Conservation (phyloP, 2,113 vertebrate species). For the Rhea pennata region DNA sequence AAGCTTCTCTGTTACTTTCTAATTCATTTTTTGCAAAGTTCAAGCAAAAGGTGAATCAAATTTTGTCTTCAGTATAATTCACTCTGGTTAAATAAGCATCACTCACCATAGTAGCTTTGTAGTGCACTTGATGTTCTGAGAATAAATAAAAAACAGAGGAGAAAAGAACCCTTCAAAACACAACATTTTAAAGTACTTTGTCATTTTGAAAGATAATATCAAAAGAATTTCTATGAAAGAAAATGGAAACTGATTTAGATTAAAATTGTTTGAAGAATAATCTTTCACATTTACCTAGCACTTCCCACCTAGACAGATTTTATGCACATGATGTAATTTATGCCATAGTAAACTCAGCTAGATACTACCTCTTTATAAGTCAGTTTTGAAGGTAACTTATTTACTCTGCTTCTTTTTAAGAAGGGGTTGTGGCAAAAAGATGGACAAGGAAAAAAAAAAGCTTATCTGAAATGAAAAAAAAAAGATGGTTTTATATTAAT, state of each 20-base stretch:
- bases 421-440: neutral
- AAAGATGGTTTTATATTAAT: neutral
- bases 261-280: neutral
- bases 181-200: neutral
- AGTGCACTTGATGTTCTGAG: neutral
- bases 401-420: neutral
- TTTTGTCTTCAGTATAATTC: neutral
- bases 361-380: neutral
- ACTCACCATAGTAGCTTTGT: neutral
- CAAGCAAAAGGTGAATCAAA: conserved; percentile 23
- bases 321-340: neutral
- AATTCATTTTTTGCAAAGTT: neutral
- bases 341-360: neutral
- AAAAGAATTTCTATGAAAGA: neutral
- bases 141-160: neutral
- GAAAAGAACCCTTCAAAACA: neutral
- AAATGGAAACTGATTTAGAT: neutral
- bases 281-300: neutral
- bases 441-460: neutral
- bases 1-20: neutral
- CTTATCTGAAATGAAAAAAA: neutral
- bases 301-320: neutral
- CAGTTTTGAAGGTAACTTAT: neutral
- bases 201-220: neutral
- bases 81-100: neutral